These are phyloP conservation scores for Patella caerulea DNA, from an alignment of 2,888 invertebrate species.

Conservation along the genomic window DNA sequence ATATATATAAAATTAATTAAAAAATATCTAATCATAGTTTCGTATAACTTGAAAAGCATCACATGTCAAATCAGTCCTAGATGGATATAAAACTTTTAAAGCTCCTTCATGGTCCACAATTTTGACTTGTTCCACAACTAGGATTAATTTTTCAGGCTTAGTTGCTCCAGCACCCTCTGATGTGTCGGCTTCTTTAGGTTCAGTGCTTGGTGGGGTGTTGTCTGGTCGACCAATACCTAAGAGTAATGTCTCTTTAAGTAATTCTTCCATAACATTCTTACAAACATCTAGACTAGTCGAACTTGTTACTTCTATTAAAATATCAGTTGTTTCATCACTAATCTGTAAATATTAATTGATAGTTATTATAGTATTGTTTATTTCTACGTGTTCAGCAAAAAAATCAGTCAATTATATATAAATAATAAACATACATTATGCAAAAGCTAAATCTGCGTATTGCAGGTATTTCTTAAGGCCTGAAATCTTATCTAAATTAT, in stretches of 20 bases:
- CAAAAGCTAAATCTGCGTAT: no score
- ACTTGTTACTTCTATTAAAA: slow-evolving; percentile 85
- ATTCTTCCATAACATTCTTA: slow-evolving; percentile 78
- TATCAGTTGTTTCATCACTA: slow-evolving; percentile 77
- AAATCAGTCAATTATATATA: no score
- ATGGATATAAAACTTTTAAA: slow-evolving; percentile 84
- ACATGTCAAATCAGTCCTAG: slow-evolving; percentile 78
- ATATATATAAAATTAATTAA: no score
- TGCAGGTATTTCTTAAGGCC: no score
- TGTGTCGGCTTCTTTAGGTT: slow-evolving; percentile 22
- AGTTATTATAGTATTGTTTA: slow-evolving; percentile 2
- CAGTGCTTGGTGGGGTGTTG: slow-evolving; percentile 45
- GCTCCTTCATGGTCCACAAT: slow-evolving; percentile 80
- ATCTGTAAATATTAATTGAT: slow-evolving; percentile 74
- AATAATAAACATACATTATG: no score
- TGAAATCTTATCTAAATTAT: no score
- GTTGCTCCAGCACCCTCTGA: slow-evolving; percentile 44
- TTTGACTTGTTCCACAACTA: slow-evolving; percentile 79
- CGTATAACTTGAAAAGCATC: slow-evolving; percentile 53
- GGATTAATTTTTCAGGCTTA: slow-evolving; percentile 41
- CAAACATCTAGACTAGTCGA: slow-evolving; percentile 78
- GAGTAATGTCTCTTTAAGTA: slow-evolving; percentile 78
- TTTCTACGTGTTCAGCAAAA: no score
- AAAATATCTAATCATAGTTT: slow-evolving; percentile 27
- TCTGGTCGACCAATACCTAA: slow-evolving; percentile 56